phyloP scores from a whole-genome alignment of 1,140 invertebrate genomes.

The Conus betulinus region DNA sequence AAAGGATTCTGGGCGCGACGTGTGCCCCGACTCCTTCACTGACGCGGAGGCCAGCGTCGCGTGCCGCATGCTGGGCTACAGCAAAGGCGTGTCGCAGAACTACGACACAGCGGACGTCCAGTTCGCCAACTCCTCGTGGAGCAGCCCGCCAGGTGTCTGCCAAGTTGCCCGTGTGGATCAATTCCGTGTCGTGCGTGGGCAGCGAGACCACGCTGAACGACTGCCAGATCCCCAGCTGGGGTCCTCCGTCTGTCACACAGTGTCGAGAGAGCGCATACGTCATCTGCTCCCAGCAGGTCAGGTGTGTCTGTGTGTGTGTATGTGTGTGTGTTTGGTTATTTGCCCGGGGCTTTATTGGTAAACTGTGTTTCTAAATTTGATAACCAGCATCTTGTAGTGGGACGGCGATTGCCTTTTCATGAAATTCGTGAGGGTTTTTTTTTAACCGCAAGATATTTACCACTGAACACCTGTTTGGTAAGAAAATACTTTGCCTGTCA shows the following conservation, averaged over 20 bases:
- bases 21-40: conserved; percentile 78
- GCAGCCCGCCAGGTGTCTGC: background rate
- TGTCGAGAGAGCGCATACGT: conserved; percentile 46
- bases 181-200: conserved; percentile 75
- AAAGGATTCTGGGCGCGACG: conserved; percentile 85
- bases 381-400: too few relatives aligned
- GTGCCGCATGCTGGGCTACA: conserved; percentile 50
- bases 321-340: too few relatives aligned
- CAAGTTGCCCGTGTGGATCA: conserved; percentile 79
- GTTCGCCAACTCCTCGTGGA: background rate
- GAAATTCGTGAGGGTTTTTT: too few relatives aligned
- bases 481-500: too few relatives aligned
- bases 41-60: conserved; percentile 79
- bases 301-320: background rate
- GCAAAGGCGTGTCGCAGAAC: conserved; percentile 46
- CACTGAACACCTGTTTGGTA: too few relatives aligned
- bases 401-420: too few relatives aligned
- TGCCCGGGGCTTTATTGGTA: too few relatives aligned
- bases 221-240: conserved; percentile 50
- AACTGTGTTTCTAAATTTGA: too few relatives aligned
- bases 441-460: too few relatives aligned
- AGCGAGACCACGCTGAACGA: conserved; percentile 48
- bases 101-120: conserved; percentile 35
- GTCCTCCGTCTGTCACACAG: conserved; percentile 36
- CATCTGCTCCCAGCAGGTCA: conserved; percentile 54